Conservation (phyloP, 2,888 invertebrate species). For the Sialis fuliginosa region DNA sequence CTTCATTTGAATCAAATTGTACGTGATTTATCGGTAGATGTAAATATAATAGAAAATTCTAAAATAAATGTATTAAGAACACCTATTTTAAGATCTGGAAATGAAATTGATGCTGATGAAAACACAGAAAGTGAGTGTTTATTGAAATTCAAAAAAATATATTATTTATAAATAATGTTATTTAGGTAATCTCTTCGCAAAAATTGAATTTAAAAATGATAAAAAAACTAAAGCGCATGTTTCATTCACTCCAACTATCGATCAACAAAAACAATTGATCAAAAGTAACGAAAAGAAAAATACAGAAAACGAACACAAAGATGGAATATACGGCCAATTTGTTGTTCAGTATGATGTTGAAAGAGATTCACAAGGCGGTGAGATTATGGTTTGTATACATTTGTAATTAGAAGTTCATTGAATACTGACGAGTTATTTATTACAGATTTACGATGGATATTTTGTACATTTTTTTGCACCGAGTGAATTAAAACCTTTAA, state of each 20-base stretch:
- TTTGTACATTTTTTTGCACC: constrained; percentile 65
- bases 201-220: constrained; percentile 20
- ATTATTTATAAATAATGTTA: neutral
- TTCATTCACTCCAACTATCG: constrained; percentile 37
- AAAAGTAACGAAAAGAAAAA: constrained; percentile 17
- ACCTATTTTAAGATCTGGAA: constrained; percentile 44
- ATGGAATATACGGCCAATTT: constrained; percentile 43
- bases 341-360: constrained; percentile 52
- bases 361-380: constrained; percentile 35
- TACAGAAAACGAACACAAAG: constrained; percentile 14
- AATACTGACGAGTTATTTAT: constrained; percentile 1
- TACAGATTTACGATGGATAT: constrained; percentile 46
- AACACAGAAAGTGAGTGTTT: constrained; percentile 27
- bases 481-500: constrained; percentile 33
- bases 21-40: constrained; percentile 42
- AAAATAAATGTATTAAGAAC: constrained; percentile 39
- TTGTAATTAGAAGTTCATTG: no score
- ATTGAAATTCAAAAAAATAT: neutral
- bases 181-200: constrained; percentile 28
- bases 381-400: constrained; percentile 27
- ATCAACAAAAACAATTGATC: constrained; percentile 36
- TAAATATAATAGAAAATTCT: constrained; percentile 42
- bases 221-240: constrained; percentile 32
- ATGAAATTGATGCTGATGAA: constrained; percentile 37
- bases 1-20: constrained; percentile 49